Base-by-base conservation (phyloP, 2,113 vertebrate genomes). In the Ranitomeya variabilis region DNA sequence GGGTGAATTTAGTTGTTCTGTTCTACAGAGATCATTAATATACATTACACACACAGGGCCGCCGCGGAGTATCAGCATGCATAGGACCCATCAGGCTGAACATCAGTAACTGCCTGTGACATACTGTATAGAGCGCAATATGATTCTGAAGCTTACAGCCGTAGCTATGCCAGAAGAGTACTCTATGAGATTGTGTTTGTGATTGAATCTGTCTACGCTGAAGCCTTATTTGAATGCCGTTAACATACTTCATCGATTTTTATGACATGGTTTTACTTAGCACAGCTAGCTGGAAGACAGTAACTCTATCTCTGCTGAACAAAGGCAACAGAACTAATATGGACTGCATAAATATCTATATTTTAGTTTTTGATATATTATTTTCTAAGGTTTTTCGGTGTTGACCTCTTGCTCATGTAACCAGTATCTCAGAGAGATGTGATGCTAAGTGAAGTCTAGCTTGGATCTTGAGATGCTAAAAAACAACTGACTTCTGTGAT, bases 161-260 rank as follows among this genome's bases (percentile, higher is more conserved):
- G 66, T 78, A 87, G 69, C 59, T 67, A 89, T 89, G 87, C 87
- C 87, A 89, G 80, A 83, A 89, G 71, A 83, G 87, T 89, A 89
- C 87, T 89, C 80, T 84, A 77, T 76, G 57, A 83, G 87, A 89
- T 89, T 89, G 87, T 89, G 67, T 89, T 83, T 89, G 80, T 89
- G 87, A 83, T 84, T 89, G 87, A 89, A 89, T 83, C 87, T 84
- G 80, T 89, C 87, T 84, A 83, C 69, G 80, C 87, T 62, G 71
- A 84, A 67, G 80, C 81, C 87, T 89, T 77, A 89, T 89, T 89
- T 89, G 87, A 89, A 89, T 89, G 87, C 87, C 71, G 87, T 89
- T 89, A 89, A 89, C 87, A 89, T 89, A 89, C 80, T 77, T 84
- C 80, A 89, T 89, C 55, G 87, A 89, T 89, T 89, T 89, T 89